Evolutionary conservation across 2,797 vertebrate species (phyloP), one percentile per base, ranked within the genome.

Genomic region (Macropodus opercularis): DNA sequence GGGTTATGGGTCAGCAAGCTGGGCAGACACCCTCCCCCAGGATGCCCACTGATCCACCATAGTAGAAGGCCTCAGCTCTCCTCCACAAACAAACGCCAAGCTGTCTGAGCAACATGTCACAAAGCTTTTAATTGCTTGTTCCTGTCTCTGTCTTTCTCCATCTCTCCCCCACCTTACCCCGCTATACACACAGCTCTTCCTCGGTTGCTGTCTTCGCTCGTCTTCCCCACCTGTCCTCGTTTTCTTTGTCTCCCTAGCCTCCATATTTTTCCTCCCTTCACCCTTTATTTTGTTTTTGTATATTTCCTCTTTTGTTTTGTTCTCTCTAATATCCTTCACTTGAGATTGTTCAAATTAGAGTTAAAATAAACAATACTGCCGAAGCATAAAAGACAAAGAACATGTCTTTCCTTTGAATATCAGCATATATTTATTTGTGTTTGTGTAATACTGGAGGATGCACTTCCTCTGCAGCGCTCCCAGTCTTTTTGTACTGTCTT

Each of bases 91-190:
- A 90, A 89, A 89, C 79, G 71, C 67, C 72, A 81, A 90, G 87
- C 88, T 91, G 91, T 91, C 90, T 78, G 62, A 80, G 86, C 86
- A 85, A 83, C 85, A 87, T 91, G 89, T 91, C 89, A 90, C 75
- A 68, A 63, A 75, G 81, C 81, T 88, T 90, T 91, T 93, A 93
- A 93, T 92, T 91, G 89, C 91, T 89, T 90, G 87, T 89, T 91
- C 74, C 81, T 89, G 74, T 89, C 84, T 80, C 64, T 81, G 67
- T 75, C 19, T 69, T 49, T 23, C 34, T 52, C 18, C 52, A 38
- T 36, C 47, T 53, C 29, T 63, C 44, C 66, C 31, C 51, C 41
- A 42, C 40, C 63, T 43, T 39, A 5, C 63, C 68, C 66, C 29
- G 40, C 55, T 35, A 27, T 14, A 66, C 65, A 71, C 21, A 66